Evolutionary conservation across 2,888 invertebrate genomes (phyloP).

Genomic region (Taphrorychus bicolor): DNA sequence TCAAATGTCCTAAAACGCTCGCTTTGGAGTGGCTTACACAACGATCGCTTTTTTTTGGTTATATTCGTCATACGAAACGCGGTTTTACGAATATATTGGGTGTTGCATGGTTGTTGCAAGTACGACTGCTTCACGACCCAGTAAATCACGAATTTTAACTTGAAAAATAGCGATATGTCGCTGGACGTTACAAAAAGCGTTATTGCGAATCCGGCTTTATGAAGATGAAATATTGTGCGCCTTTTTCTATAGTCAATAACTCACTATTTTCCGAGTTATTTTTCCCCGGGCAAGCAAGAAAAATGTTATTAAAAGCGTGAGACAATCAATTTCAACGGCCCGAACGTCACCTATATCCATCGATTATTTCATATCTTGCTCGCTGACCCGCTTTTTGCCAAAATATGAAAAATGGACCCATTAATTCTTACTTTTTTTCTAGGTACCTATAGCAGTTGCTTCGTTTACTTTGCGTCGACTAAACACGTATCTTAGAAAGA

Average conservation of each 20-base stretch:
- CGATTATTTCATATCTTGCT: conserved; percentile 34
- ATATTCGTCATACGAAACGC: not conserved
- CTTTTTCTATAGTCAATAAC: conserved; percentile 35
- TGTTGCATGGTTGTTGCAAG: not conserved
- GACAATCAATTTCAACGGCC: conserved; percentile 40
- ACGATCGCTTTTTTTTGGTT: not conserved
- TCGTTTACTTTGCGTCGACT: not conserved
- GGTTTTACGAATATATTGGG: not conserved
- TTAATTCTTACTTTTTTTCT: conserved; percentile 13
- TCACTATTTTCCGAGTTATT: conserved; percentile 39
- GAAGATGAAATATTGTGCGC: conserved; percentile 36
- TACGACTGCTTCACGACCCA: not conserved
- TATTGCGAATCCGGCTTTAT: conserved; percentile 20
- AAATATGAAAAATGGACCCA: conserved; percentile 28
- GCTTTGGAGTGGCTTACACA: not conserved
- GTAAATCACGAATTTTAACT: conserved; percentile 7
- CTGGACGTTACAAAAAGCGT: conserved; percentile 6
- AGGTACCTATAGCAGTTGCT: not conserved
- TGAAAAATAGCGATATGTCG: conserved; percentile 8
- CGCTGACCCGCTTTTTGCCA: conserved; percentile 25
- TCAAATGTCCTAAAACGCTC: not conserved
- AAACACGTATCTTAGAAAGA: not conserved
- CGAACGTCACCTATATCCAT: conserved; percentile 36
- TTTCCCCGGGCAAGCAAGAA: conserved; percentile 29
- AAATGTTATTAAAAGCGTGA: conserved; percentile 39